Conservation (phyloP, 2,888 invertebrate genomes). For the Caenorhabditis plicata region DNA sequence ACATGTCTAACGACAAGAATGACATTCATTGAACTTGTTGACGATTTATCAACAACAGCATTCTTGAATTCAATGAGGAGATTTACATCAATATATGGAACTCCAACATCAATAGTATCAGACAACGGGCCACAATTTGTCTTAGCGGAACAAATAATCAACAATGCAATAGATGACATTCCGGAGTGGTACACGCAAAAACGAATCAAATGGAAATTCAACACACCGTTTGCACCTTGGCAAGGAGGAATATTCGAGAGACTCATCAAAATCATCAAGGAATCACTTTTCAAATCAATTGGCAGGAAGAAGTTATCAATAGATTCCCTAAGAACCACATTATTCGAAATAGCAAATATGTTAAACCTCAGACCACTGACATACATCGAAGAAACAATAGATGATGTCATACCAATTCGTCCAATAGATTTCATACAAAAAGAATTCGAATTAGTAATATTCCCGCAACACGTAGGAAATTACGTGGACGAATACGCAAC, state of each 20-base stretch:
- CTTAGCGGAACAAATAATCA: constrained; percentile 52
- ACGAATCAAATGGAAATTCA: too few species aligned
- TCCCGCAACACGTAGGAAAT: background rate
- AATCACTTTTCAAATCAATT: constrained; percentile 62
- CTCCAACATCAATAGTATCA: background rate
- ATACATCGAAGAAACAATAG: constrained; percentile 50
- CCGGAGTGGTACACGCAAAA: background rate
- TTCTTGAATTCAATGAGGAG: background rate
- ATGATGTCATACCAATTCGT: background rate
- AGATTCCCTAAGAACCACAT: constrained; percentile 57
- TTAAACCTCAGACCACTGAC: constrained; percentile 66
- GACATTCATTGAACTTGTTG: background rate
- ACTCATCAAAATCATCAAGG: constrained; percentile 66
- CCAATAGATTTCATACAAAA: constrained; percentile 16
- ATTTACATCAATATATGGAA: background rate
- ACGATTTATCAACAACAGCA: background rate
- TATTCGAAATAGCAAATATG: constrained; percentile 58
- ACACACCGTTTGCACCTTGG: too few species aligned
- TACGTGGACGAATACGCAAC: background rate
- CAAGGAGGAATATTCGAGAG: too few species aligned
- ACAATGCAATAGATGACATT: background rate
- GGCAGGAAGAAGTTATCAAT: constrained; percentile 66
- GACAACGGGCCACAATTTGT: constrained; percentile 64
- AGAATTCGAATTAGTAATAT: background rate
- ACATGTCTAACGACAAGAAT: background rate